Evolutionary conservation across 30 jellyfish, hydroid and myxozoan species (phyloP).

Genomic region (Catostylus mosaicus): DNA sequence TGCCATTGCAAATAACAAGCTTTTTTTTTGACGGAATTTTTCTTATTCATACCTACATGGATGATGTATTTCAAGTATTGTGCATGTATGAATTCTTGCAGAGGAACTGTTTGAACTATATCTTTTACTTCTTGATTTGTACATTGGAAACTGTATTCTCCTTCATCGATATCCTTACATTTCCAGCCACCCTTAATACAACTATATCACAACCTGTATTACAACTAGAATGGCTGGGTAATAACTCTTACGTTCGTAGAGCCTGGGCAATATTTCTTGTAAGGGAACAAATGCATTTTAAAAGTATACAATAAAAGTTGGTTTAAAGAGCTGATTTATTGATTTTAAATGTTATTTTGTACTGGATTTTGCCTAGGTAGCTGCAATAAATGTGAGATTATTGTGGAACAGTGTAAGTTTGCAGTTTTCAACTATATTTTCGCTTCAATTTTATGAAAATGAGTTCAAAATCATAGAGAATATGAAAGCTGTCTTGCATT

Average conservation of each 20-base stretch:
- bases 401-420: slow-evolving; percentile 62
- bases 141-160: no score
- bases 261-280: background rate
- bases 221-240: background rate
- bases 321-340: background rate
- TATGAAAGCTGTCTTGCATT: background rate
- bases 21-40: no score
- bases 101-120: no score
- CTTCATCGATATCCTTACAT: no score
- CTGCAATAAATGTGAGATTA: slow-evolving; percentile 73
- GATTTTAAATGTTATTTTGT: background rate
- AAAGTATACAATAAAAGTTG: background rate
- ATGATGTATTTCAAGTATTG: no score
- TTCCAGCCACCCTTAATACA: no score
- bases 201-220: no score
- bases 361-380: slow-evolving; percentile 52
- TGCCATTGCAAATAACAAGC: no score
- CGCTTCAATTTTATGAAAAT: background rate
- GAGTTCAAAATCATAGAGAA: background rate
- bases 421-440: background rate
- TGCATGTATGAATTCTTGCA: no score
- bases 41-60: no score
- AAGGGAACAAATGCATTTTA: background rate
- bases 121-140: no score
- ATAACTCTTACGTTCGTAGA: no score